Evolutionary conservation across 2,888 invertebrate genomes (phyloP).

Genomic region (Ariolimax columbianus): DNA sequence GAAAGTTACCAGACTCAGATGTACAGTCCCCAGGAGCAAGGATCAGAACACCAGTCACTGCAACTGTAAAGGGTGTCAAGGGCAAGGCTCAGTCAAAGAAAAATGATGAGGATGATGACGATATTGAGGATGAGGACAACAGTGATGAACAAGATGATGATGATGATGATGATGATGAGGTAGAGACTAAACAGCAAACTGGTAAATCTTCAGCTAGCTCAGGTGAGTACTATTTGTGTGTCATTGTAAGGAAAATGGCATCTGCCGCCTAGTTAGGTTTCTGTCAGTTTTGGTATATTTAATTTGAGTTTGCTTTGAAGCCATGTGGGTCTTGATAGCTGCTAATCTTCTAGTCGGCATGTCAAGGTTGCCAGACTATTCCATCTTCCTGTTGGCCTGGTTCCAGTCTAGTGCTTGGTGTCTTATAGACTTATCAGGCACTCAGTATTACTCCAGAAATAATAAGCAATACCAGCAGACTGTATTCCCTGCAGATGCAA

Average conservation of each 20-base stretch:
- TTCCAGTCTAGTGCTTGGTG: too few species aligned
- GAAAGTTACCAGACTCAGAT: slow-evolving; percentile 26
- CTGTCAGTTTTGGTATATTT: too few species aligned
- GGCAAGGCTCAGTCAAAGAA: not conserved
- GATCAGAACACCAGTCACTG: not conserved
- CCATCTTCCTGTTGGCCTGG: too few species aligned
- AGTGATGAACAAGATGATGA: slow-evolving; percentile 7
- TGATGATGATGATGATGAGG: not conserved
- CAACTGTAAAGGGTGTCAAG: not conserved
- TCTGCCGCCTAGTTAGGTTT: too few species aligned
- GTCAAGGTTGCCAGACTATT: too few species aligned
- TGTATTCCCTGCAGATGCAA: too few species aligned
- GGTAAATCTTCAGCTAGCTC: not conserved
- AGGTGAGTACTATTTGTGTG: not conserved
- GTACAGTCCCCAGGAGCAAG: slow-evolving; percentile 1
- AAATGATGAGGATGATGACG: not conserved
- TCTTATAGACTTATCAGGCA: too few species aligned
- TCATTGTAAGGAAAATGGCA: not conserved
- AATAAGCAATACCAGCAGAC: too few species aligned
- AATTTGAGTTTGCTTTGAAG: too few species aligned
- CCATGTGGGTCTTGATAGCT: too few species aligned
- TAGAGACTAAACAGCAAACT: not conserved
- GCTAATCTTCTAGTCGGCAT: too few species aligned
- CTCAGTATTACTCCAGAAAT: too few species aligned
- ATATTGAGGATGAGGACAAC: not conserved